These are phyloP conservation scores for Xiphophorus birchmanni DNA, from an alignment of 2,797 vertebrate species.

Conservation along the genomic window DNA sequence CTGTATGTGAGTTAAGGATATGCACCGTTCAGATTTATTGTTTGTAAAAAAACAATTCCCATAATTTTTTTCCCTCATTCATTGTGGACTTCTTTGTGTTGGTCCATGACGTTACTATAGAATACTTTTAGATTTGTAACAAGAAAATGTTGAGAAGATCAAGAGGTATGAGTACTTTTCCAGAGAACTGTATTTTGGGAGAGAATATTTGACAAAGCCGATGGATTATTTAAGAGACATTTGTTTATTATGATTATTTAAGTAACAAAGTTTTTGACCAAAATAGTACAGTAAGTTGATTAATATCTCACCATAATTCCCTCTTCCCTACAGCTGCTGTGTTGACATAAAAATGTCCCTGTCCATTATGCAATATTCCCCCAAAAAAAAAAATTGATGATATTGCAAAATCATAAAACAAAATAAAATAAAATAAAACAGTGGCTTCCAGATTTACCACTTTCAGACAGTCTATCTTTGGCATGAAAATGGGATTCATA, in stretches of 20 bases:
- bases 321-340: background rate
- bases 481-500: constrained; percentile 1
- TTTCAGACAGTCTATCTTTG: background rate
- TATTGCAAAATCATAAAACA: background rate
- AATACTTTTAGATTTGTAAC: background rate
- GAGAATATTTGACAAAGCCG: background rate
- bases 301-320: background rate
- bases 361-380: background rate
- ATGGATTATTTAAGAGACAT: background rate
- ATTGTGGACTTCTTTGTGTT: background rate
- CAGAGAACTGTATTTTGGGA: background rate
- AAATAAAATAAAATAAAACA: background rate
- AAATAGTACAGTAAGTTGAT: background rate
- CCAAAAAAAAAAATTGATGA: background rate
- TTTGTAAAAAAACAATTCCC: no score
- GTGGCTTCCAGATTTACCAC: background rate
- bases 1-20: no score
- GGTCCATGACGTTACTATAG: background rate
- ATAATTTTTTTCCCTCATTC: no score
- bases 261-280: background rate
- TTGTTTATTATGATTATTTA: no score
- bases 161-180: background rate
- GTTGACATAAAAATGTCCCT: background rate
- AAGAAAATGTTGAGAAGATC: background rate
- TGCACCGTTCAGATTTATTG: no score